Evolutionary conservation across 2,797 vertebrate genomes (phyloP).

Genomic region (Rhynchotus rufescens): DNA sequence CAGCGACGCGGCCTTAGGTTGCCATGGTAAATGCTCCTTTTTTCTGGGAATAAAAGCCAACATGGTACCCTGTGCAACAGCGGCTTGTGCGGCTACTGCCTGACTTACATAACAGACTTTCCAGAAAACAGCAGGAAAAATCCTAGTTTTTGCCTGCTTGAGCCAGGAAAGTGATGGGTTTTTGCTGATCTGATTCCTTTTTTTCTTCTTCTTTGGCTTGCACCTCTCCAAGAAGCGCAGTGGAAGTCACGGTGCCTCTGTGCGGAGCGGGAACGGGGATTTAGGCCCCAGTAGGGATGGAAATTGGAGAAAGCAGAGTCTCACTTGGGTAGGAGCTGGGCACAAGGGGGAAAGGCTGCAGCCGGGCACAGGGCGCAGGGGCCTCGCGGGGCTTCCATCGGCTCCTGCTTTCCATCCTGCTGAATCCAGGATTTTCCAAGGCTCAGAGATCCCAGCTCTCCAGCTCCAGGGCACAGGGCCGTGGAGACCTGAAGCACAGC

Average conservation of each 20-base stretch:
- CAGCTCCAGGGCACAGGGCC: not conserved
- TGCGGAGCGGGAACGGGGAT: not conserved
- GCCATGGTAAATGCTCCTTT: not conserved
- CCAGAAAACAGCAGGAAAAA: constrained; percentile 29
- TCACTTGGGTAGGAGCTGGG: not conserved
- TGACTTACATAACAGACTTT: not conserved
- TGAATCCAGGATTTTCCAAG: not conserved
- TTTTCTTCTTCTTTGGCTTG: not conserved
- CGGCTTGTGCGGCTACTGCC: not conserved
- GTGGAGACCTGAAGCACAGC: not conserved
- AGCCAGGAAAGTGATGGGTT: constrained; percentile 38
- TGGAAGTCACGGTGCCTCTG: not conserved
- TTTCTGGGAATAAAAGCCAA: not conserved
- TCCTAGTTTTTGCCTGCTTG: not conserved
- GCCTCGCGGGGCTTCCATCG: not conserved
- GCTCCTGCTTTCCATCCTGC: not conserved
- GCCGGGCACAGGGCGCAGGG: not conserved
- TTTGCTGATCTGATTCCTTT: constrained; percentile 47
- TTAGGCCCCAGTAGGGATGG: not conserved
- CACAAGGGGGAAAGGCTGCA: accelerated
- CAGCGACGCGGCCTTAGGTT: not conserved
- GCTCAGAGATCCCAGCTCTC: not conserved
- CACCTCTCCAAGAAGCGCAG: constrained; percentile 32
- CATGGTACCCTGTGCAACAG: accelerated
- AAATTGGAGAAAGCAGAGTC: not conserved